Evolutionary conservation across 2,113 vertebrate genomes (phyloP).

Genomic region (Microcebus murinus): DNA sequence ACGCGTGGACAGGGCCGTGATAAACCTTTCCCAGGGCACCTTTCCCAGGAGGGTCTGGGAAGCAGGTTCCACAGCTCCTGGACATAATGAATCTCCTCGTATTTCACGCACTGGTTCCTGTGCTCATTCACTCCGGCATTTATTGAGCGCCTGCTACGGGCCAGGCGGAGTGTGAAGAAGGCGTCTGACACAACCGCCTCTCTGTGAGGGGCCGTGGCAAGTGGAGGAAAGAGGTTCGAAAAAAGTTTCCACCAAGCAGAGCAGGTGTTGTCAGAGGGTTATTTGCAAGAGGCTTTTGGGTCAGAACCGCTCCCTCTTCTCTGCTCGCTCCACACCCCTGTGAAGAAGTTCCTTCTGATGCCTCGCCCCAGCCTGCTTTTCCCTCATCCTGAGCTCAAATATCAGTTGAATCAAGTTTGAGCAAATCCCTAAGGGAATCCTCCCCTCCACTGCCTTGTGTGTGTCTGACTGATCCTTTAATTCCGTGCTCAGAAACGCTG

Average conservation of each 20-base stretch:
- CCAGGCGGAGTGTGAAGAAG: background rate
- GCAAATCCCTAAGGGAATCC: background rate
- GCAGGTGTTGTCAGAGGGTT: background rate
- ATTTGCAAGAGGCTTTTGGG: background rate
- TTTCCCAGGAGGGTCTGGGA: background rate
- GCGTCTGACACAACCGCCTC: background rate
- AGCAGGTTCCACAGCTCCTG: fast-evolving
- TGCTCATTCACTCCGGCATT: background rate
- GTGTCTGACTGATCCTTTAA: background rate
- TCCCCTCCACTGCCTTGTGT: background rate
- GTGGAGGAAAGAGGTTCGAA: background rate
- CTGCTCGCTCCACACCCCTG: background rate
- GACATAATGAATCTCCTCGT: background rate
- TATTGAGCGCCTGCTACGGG: background rate
- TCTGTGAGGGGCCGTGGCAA: background rate
- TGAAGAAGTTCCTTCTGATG: background rate
- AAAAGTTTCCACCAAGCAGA: too few relatives aligned
- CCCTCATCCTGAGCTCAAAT: background rate
- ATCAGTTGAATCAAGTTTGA: background rate
- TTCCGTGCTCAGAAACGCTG: background rate
- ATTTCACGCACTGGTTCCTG: background rate
- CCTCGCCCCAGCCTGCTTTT: background rate
- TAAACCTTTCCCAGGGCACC: background rate
- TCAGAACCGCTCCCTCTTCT: background rate
- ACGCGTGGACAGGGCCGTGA: background rate